phyloP scores from a whole-genome alignment of 2,888 invertebrate species.

The Cryptosula pallasiana region DNA sequence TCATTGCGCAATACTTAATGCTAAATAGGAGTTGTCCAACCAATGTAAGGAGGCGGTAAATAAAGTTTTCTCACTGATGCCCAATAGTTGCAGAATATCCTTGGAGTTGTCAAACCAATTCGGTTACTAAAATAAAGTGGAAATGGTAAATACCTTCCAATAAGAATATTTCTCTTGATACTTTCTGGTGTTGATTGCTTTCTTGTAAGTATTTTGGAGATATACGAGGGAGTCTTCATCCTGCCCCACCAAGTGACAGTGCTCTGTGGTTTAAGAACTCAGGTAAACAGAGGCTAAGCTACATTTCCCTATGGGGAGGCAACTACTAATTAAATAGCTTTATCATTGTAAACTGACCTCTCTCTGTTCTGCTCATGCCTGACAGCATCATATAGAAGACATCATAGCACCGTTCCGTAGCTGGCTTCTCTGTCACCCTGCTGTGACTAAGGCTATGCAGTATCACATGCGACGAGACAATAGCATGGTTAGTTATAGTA shows the following conservation, averaged over 20 bases:
- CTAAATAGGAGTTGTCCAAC: no score
- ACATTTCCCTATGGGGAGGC: neutral
- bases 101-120: no score
- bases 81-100: no score
- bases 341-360: constrained; percentile 57
- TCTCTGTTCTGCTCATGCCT: constrained; percentile 78
- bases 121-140: no score
- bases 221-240: neutral
- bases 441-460: neutral
- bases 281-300: neutral
- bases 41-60: no score
- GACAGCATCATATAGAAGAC: constrained; percentile 94
- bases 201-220: neutral
- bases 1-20: no score
- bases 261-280: neutral
- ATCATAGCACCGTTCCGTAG: constrained; percentile 89
- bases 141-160: no score
- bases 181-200: neutral
- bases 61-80: no score
- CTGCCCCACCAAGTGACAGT: neutral
- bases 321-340: neutral
- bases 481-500: constrained; percentile 6
- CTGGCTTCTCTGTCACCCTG: constrained; percentile 76
- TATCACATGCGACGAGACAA: neutral
- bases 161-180: neutral